Evolutionary conservation across 2,797 vertebrate genomes (phyloP), one percentile per base, ranked within the genome.

Genomic region (Myotis myotis): DNA sequence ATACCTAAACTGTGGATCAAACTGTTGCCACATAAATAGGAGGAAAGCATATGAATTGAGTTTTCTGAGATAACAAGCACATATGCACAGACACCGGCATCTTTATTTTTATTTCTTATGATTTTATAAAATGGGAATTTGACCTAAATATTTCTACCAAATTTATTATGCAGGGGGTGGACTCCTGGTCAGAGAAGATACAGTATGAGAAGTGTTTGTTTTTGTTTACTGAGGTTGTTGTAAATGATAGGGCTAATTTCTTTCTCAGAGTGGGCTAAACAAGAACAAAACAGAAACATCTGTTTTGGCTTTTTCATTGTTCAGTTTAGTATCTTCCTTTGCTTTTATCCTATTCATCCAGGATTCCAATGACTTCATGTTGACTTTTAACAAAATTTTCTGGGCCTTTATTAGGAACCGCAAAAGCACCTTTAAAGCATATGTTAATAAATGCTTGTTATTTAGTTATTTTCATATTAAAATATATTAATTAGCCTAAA

Each of bases 131-230:
- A 47, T 33, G 16, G 7, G 28, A 87, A 44, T 44, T 44, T 79
- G 22, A 19, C 9, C 17, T 74, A 53, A 51, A 23, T 19, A 64
- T 36, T 49, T 93, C 6, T 62, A 33, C 7, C 23, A 36, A 28
- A 68, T 33, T 20, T 5, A 22, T 2, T 15, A 8, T 5, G 12
- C 1, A 33, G 4, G 36, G 33, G 11, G 6, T 64, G 1, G 41
- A 72, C 16, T 62, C 20, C 81, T 2, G 51, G 70, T 36, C 22
- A 30, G 62, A 30, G 33, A 87, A 91, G 41, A 44, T 20, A 19
- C 22, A 28, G 20, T 9, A 36, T 36, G 33, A 79, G 17, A 71
- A 75, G 5, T 30, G 38, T 13, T n/a, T 33, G 71, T 83, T 94
- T 25, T 80, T 5, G 19, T 47, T 79, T 55, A 47, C 36, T 49